Percentiles rank a stretch among this genome's conserved stretches.
phyloP scores from a whole-genome alignment of 2,888 invertebrate genomes.

The Ichneumoninae sp. region DNA sequence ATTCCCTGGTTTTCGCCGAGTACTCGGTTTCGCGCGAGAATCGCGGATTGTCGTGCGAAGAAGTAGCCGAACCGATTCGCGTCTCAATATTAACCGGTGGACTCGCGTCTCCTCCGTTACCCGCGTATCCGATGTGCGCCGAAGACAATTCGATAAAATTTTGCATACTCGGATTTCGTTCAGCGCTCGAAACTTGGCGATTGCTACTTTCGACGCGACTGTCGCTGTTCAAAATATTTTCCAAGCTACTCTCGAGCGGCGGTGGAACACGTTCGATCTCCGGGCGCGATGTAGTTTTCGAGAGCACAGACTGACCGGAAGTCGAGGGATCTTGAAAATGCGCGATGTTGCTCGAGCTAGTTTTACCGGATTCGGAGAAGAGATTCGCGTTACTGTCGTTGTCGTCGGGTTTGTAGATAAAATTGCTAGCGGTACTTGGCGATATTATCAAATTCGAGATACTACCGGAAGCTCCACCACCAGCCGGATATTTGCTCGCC shows the following conservation, averaged over 20 bases:
- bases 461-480: constrained; percentile 51
- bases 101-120: constrained; percentile 6
- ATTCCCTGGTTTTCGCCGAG: constrained; percentile 43
- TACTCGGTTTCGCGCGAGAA: constrained; percentile 12
- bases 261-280: constrained; percentile 53
- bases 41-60: constrained; percentile 36
- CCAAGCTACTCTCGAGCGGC: constrained; percentile 74
- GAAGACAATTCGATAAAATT: constrained; percentile 60
- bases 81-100: constrained; percentile 28
- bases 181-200: not conserved
- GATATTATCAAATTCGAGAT: constrained; percentile 72
- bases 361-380: constrained; percentile 74
- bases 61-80: constrained; percentile 44
- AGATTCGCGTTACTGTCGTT: constrained; percentile 77
- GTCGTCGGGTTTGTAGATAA: constrained; percentile 74
- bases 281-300: constrained; percentile 11
- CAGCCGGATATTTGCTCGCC: constrained; percentile 60
- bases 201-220: constrained; percentile 54
- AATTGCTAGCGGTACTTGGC: constrained; percentile 78
- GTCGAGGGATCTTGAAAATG: constrained; percentile 38
- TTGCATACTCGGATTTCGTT: constrained; percentile 22
- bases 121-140: constrained; percentile 7
- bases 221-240: constrained; percentile 74
- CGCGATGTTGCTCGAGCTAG: constrained; percentile 66
- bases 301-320: constrained; percentile 7